Evolutionary conservation across 2,888 invertebrate genomes (phyloP), one percentile per base, ranked within the genome.

Genomic region (Bhutanitis thaidina): DNA sequence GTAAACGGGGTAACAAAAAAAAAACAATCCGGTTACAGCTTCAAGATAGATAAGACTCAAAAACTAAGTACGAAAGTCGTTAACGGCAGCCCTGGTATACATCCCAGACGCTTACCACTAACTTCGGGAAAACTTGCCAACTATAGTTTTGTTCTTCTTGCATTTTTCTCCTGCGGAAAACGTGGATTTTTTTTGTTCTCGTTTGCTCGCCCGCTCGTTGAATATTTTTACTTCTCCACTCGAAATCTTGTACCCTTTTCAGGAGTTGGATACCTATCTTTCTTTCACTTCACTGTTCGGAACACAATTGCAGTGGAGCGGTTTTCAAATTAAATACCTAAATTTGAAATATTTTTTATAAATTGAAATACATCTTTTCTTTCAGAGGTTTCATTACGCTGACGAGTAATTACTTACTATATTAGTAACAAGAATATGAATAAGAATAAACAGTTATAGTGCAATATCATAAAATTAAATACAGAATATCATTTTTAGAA

Each of bases 201-300:
- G 52, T 61, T 61, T 63, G 69, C 68, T 64, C 72, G 71, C 68
- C 66, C 74, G 69, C 69, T 64, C 67, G 66, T 71, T 68, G 80
- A 84, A 86, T 87, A 82, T 85, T 80, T 84, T 84, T 80, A 72
- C 74, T 77, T 72, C 65, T 63, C 45, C 60, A 52, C 69, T 69
- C 68, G 83, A 80, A 86, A 83, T 50, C 84, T 85, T 83, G 87
- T 87, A 87, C 87, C 88, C 88, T 82, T 86, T 86, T 84, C 86
- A 85, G 78, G 78, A 87, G 85, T 83, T 83, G 77, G 74, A 75
- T 70, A 76, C 79, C 86, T 86, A 86, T 89, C 86, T 87, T 84
- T 86, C 83, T 83, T 51, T 80, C 78, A 87, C 80, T 86, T 84
- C 74, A 81, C 80, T 88, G 79, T 75, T 72, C 65, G 57, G 71